These are phyloP conservation scores for Chauna torquata DNA, from an alignment of 2,113 vertebrate species.

Conservation along the genomic window DNA sequence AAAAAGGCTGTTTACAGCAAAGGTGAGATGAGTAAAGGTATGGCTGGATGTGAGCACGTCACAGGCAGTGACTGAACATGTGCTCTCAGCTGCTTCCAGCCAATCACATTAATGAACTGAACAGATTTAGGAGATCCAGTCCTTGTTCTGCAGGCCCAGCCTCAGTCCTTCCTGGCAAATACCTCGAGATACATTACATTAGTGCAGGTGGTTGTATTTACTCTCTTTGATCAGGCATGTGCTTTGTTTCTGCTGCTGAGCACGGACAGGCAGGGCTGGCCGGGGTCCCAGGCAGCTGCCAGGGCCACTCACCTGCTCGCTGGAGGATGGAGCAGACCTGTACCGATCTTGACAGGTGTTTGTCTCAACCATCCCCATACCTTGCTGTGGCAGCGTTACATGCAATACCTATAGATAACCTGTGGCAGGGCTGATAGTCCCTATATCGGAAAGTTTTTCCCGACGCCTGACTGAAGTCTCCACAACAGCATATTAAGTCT, in stretches of 20 bases:
- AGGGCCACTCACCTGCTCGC: neutral
- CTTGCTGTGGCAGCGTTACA: neutral
- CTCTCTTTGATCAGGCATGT: neutral
- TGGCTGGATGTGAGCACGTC: accelerated
- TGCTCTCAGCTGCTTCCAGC: neutral
- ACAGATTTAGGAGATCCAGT: neutral
- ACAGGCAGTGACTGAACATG: accelerated
- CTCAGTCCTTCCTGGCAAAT: neutral
- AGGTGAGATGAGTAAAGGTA: neutral
- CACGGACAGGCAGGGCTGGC: neutral
- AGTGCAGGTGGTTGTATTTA: accelerated
- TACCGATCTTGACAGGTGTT: neutral
- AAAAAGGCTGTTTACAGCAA: neutral
- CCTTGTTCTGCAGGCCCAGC: neutral
- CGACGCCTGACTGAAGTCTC: neutral
- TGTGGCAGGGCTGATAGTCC: neutral
- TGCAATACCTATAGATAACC: neutral
- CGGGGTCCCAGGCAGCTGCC: neutral
- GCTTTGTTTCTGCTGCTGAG: neutral
- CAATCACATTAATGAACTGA: neutral
- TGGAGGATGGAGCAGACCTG: neutral
- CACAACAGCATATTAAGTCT: neutral
- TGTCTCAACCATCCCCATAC: accelerated
- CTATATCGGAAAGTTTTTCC: neutral
- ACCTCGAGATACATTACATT: neutral